These are phyloP conservation scores for Luehdorfia chinensis DNA, from an alignment of 1,140 invertebrate species.

Conservation along the genomic window DNA sequence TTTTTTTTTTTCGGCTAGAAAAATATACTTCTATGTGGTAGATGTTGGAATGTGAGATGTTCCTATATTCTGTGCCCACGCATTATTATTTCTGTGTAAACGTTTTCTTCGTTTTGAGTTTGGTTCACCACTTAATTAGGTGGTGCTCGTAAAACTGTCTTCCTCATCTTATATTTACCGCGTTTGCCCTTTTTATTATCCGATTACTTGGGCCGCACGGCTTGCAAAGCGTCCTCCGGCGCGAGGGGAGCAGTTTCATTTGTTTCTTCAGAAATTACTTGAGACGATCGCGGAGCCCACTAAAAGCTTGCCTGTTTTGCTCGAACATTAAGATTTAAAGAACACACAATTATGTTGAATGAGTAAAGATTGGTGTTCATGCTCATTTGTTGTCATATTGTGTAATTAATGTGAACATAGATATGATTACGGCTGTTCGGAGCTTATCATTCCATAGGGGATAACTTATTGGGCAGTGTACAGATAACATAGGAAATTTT, in stretches of 20 bases:
- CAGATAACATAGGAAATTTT: slow-evolving; percentile 38
- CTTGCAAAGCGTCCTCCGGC: slow-evolving; percentile 65
- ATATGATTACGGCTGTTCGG: slow-evolving; percentile 61
- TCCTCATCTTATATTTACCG: slow-evolving; percentile 77
- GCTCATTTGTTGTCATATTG: slow-evolving; percentile 44
- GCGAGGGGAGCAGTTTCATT: slow-evolving; percentile 74
- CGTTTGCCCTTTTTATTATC: slow-evolving; percentile 77
- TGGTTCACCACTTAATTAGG: slow-evolving; percentile 76
- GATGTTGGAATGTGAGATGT: too few species aligned
- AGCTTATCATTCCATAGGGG: slow-evolving; percentile 62
- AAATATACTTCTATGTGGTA: too few species aligned
- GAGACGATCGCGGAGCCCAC: slow-evolving; percentile 39
- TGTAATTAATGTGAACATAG: slow-evolving; percentile 64
- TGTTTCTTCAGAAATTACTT: slow-evolving; percentile 74
- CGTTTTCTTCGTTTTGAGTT: slow-evolving; percentile 65
- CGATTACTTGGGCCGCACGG: slow-evolving; percentile 73
- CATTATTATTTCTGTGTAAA: slow-evolving; percentile 64
- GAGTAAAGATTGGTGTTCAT: slow-evolving; percentile 52
- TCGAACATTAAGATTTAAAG: slow-evolving; percentile 37
- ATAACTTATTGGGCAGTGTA: slow-evolving; percentile 32
- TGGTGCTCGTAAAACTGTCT: slow-evolving; percentile 76
- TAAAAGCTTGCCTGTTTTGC: slow-evolving; percentile 30
- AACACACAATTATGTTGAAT: slow-evolving; percentile 52
- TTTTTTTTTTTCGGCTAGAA: too few species aligned
- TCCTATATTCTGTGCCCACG: slow-evolving; percentile 1